Evolutionary conservation across 2,113 vertebrate genomes (phyloP), one percentile per base, ranked within the genome.

Genomic region (Thryonomys swinderianus): DNA sequence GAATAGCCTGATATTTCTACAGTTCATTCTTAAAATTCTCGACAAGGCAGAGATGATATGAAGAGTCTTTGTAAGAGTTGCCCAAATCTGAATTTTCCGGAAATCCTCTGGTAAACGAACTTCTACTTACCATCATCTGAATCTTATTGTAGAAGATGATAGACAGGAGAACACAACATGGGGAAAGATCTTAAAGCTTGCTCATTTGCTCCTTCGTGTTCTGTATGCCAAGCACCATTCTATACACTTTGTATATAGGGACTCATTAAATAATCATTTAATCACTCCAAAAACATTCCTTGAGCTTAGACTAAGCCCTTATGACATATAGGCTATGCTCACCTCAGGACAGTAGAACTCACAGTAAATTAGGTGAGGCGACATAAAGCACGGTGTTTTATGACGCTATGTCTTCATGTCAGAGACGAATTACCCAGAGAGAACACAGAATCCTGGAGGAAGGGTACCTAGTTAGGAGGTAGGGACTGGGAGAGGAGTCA

Each of bases 341-440:
- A 21, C 66, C 27, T 18, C 32, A 32, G 61, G 76, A 27, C 18
- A 13, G 32, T 23, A 25, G 34, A 89, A 79, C n/a, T 30, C 45
- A 25, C 17, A 64, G 74, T 45, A 48, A 74, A 55, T 25, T 32
- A 57, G 53, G 25, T 55, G 20, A 57, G 18, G 7, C 40, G 61
- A 42, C 37, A 61, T 0, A 1, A 25, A 80, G n/a, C 6, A n/a
- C 23, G 27, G 25, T n/a, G 18, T 62, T n/a, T 8, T 69, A 4
- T n/a, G 57, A 59, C 40, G 34, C 48, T 45, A 16, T 71, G 27
- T 51, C 40, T 90, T 34, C 30, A 74, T 81, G 27, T 21, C 18
- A 10, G 62, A 45, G 48, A 85, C 62, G 88, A 34, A 78, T 40
- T 61, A 85, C 23, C 40, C 66, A 78, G 21, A 85, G 2, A 61